Evolutionary conservation across 2,888 invertebrate genomes (phyloP).

Genomic region (Xylota sylvarum): DNA sequence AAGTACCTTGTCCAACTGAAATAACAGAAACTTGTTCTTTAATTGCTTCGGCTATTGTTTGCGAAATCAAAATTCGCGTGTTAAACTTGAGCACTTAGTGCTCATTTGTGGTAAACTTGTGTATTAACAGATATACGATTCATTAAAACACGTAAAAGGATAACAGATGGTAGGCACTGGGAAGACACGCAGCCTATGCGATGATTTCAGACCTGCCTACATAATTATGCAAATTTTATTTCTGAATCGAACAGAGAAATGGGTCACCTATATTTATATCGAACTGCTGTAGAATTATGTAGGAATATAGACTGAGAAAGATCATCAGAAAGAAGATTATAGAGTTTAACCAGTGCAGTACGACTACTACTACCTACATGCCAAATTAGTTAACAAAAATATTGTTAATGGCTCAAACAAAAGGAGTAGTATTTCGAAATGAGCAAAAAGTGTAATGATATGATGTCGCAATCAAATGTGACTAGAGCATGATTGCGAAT

Average conservation of each 20-base stretch:
- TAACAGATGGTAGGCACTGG: constrained; percentile 27
- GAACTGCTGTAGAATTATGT: too few species aligned
- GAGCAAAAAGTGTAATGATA: too few species aligned
- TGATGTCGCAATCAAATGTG: too few species aligned
- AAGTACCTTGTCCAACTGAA: not conserved
- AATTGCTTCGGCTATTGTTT: constrained; percentile 21
- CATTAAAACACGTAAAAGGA: constrained; percentile 5
- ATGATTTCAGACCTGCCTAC: not conserved
- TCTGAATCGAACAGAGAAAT: not conserved
- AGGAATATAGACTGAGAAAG: too few species aligned
- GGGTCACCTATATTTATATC: not conserved
- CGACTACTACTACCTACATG: too few species aligned
- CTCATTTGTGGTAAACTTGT: constrained; percentile 66
- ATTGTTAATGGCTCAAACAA: too few species aligned
- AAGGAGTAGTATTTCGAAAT: too few species aligned
- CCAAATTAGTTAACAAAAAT: too few species aligned
- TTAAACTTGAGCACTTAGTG: constrained; percentile 63
- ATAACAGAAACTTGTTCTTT: constrained; percentile 19
- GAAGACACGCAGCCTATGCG: not conserved
- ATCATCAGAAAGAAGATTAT: too few species aligned
- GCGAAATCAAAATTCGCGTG: constrained; percentile 57
- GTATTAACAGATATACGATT: constrained; percentile 14
- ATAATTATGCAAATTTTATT: constrained; percentile 26
- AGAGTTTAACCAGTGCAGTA: too few species aligned
- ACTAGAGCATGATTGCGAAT: too few species aligned